Conservation (phyloP, 2,113 vertebrate species). For the Otocyon megalotis region DNA sequence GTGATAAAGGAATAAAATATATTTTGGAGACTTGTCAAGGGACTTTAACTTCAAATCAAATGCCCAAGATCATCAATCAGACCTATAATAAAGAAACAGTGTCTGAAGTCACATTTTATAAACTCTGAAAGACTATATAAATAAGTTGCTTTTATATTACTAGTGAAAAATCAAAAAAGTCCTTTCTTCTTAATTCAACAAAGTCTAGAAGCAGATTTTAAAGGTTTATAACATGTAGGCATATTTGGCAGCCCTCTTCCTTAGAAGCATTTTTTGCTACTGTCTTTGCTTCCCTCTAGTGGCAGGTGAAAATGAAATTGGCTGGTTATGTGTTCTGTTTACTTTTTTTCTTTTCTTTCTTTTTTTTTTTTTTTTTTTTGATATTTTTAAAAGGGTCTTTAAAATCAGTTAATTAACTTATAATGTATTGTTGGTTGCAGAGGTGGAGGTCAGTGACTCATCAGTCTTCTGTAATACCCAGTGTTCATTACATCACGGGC, state of each 20-base stretch:
- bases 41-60: not conserved
- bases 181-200: not conserved
- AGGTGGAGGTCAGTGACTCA: too few relatives aligned
- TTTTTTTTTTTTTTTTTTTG: too few relatives aligned
- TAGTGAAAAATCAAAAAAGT: not conserved
- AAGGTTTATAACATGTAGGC: not conserved
- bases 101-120: not conserved
- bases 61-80: not conserved
- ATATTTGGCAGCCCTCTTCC: not conserved
- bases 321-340: not conserved
- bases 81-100: not conserved
- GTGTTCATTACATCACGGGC: too few relatives aligned
- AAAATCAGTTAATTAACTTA: too few relatives aligned
- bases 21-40: not conserved
- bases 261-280: not conserved
- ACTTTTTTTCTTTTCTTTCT: not conserved
- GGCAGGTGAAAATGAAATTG: not conserved
- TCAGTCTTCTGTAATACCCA: too few relatives aligned
- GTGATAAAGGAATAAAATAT: not conserved
- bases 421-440: too few relatives aligned
- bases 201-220: not conserved
- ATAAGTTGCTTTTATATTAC: not conserved
- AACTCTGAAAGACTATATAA: not conserved
- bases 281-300: conserved; percentile 69
- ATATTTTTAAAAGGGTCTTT: too few relatives aligned